Conservation (phyloP, 35 echinoderm and acorn worm genomes). For the Strongylocentrotus purpuratus region DNA sequence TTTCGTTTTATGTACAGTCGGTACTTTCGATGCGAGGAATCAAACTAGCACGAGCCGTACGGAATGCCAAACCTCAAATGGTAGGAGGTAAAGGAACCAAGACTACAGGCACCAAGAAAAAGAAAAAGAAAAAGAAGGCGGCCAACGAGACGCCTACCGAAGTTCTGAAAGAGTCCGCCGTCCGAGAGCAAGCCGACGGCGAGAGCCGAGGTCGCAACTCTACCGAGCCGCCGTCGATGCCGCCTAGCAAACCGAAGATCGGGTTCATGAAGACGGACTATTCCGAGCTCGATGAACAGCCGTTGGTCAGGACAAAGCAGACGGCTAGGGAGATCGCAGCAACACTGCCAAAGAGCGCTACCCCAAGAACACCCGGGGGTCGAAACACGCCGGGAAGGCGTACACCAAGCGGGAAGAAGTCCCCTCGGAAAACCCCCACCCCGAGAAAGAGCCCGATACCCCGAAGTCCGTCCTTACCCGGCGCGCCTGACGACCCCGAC, state of each 20-base stretch:
- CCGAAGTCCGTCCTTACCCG: constrained; percentile 17
- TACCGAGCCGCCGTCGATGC: constrained; percentile 20
- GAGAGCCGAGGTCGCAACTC: constrained; percentile 43
- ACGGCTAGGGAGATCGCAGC: constrained; percentile 24
- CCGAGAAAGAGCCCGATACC: neutral
- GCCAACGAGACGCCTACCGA: neutral
- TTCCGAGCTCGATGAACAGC: constrained; percentile 32
- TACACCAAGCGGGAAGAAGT: constrained; percentile 8
- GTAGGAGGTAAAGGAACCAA: neutral
- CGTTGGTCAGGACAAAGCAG: neutral
- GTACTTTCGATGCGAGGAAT: constrained; percentile 29
- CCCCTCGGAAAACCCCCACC: neutral
- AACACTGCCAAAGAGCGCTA: neutral
- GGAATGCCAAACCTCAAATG: neutral
- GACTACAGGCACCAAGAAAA: neutral
- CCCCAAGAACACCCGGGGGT: neutral
- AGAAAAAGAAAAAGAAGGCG: constrained; percentile 48
- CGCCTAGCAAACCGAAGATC: constrained; percentile 2
- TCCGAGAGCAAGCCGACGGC: constrained; percentile 40
- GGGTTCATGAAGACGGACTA: constrained; percentile 30
- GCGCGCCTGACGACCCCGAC: neutral
- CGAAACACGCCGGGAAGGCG: neutral
- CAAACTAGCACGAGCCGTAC: constrained; percentile 8
- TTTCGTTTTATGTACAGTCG: neutral
- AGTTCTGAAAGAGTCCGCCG: neutral